These are phyloP conservation scores for Trachelus stipa DNA, from an alignment of 2,888 invertebrate genomes.

Conservation along the genomic window DNA sequence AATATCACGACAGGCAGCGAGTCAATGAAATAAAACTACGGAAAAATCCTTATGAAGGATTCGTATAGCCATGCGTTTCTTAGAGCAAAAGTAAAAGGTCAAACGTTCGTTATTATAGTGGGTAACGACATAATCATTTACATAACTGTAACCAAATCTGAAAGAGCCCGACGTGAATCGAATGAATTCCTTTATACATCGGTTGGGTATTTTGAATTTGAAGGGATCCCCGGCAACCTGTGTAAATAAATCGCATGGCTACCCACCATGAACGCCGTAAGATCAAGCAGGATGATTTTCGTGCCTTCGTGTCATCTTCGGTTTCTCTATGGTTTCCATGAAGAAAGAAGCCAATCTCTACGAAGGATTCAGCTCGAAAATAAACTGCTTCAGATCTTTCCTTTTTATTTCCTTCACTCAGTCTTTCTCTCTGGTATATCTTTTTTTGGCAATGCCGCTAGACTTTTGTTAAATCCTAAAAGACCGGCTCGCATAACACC, in stretches of 20 bases:
- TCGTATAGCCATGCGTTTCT: not conserved
- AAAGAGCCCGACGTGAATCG: conserved; percentile 1
- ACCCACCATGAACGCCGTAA: not conserved
- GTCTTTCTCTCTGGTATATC: not conserved
- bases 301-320: not conserved
- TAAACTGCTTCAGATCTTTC: not conserved
- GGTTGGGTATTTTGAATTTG: conserved; percentile 17
- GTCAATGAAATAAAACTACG: not conserved
- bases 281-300: not conserved
- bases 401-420: not conserved
- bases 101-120: not conserved
- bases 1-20: not conserved
- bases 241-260: conserved; percentile 18
- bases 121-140: not conserved
- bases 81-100: not conserved
- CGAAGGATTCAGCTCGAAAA: not conserved
- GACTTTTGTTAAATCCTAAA: not conserved
- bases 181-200: conserved; percentile 7
- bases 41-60: not conserved
- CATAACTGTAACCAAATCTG: not conserved
- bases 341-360: not conserved
- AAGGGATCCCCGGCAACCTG: conserved; percentile 13
- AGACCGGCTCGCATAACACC: conserved; percentile 19
- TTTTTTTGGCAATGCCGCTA: not conserved
- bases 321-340: not conserved